These are phyloP conservation scores for Adelosebastes latens DNA, from an alignment of 2,797 vertebrate species.

Conservation along the genomic window DNA sequence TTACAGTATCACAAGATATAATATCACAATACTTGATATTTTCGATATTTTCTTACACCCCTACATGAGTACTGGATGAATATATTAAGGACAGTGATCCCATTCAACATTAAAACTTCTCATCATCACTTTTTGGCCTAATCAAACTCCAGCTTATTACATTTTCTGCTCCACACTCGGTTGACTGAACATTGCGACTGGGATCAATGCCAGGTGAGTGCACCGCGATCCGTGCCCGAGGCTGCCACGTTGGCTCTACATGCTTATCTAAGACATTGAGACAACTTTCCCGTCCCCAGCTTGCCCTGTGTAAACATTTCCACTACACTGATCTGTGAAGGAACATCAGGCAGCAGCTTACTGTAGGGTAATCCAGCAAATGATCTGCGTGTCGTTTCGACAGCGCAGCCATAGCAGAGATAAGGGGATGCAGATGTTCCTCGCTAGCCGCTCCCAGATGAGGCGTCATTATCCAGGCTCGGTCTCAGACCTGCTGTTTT, in stretches of 20 bases:
- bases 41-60: no score
- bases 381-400: constrained; percentile 69
- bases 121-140: constrained; percentile 33
- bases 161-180: constrained; percentile 12
- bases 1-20: no score
- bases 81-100: constrained; percentile 13
- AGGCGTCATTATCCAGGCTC: constrained; percentile 69
- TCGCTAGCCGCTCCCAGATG: constrained; percentile 67
- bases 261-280: constrained; percentile 67
- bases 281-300: constrained; percentile 53
- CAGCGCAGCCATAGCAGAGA: constrained; percentile 62
- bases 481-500: constrained; percentile 70
- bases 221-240: constrained; percentile 28
- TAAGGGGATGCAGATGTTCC: constrained; percentile 80
- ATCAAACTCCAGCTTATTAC: constrained; percentile 37
- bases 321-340: constrained; percentile 70
- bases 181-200: constrained; percentile 34
- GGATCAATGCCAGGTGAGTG: constrained; percentile 51
- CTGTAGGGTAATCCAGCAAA: constrained; percentile 74
- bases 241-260: constrained; percentile 27
- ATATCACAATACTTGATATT: no score
- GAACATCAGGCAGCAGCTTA: constrained; percentile 68
- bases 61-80: constrained; percentile 7
- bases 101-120: constrained; percentile 23
- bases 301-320: constrained; percentile 67